Evolutionary conservation across 2,797 vertebrate species (phyloP), one percentile per base, ranked within the genome.

Genomic region (Decapterus maruadsi): DNA sequence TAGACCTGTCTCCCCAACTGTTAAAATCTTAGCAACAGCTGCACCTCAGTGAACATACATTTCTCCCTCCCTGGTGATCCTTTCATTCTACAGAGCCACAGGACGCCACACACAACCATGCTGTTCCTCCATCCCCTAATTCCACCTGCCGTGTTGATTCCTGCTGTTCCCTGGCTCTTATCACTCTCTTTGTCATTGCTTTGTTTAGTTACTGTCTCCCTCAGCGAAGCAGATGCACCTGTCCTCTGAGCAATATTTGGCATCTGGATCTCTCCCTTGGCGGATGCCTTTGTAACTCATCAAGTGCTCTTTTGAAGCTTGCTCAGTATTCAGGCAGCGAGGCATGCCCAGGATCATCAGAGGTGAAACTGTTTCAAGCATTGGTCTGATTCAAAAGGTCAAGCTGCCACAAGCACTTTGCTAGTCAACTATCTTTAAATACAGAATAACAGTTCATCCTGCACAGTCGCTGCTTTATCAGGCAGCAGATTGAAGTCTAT

Each of bases 291-390:
- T 87, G 78, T 81, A 83, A 82, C 65, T 90, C 85, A 84, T 90
- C 84, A 90, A 87, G 89, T 60, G 67, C 50, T 92, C 78, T 87
- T 92, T 84, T 86, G 80, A 89, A 84, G 83, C 77, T 59, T 5
- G 64, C 82, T 91, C 80, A 67, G 89, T 79, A 86, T 90, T 84
- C 84, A 77, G 72, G 70, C 68, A 36, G 62, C 0, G 66, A 75
- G 62, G 70, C 84, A n/a, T 83, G 66, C 56, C 58, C 4, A 40
- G 66, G 82, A 89, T 79, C 77, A 70, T 78, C 80, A 71, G 70
- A 81, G 80, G 82, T 75, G 82, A 89, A 83, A 76, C 50, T 16
- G 78, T 77, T 82, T 84, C 62, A 72, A 84, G 77, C 75, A 26
- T 64, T 34, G 31, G 76, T 71, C 67, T 54, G 76, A 84, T 85